Conservation (phyloP, 1,140 invertebrate genomes). For the Bathynomus jamesi region DNA sequence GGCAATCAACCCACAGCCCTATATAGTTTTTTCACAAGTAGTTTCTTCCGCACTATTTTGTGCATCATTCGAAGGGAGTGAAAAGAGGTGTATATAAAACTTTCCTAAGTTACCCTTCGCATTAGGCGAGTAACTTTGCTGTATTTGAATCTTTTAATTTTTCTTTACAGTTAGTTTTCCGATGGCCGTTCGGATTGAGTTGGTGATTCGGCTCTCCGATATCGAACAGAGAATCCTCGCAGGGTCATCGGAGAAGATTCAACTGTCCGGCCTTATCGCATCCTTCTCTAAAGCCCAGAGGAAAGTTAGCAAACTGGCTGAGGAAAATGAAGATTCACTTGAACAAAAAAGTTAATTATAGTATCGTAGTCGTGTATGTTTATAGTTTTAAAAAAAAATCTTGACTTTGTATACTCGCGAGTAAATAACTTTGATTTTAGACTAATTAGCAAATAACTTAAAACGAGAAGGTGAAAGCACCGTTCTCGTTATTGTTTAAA, state of each 20-base stretch:
- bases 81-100: too few relatives aligned
- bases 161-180: slow-evolving; percentile 71
- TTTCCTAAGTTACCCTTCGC: too few relatives aligned
- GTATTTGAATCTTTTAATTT: neutral
- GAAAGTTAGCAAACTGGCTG: neutral
- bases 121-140: neutral
- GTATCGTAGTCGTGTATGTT: too few relatives aligned
- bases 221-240: slow-evolving; percentile 67
- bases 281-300: slow-evolving; percentile 50
- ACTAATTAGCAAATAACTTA: too few relatives aligned
- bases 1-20: too few relatives aligned
- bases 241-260: slow-evolving; percentile 73
- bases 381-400: too few relatives aligned
- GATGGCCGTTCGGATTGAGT: slow-evolving; percentile 58
- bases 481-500: too few relatives aligned
- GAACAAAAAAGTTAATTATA: too few relatives aligned
- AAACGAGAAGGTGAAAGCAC: too few relatives aligned
- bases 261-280: slow-evolving; percentile 70
- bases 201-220: slow-evolving; percentile 72
- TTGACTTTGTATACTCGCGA: too few relatives aligned
- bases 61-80: too few relatives aligned
- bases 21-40: neutral
- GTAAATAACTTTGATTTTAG: too few relatives aligned
- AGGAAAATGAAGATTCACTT: neutral
- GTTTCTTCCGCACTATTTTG: neutral